phyloP scores from a whole-genome alignment of 2,888 invertebrate genomes.

The Oasisia sp. region DNA sequence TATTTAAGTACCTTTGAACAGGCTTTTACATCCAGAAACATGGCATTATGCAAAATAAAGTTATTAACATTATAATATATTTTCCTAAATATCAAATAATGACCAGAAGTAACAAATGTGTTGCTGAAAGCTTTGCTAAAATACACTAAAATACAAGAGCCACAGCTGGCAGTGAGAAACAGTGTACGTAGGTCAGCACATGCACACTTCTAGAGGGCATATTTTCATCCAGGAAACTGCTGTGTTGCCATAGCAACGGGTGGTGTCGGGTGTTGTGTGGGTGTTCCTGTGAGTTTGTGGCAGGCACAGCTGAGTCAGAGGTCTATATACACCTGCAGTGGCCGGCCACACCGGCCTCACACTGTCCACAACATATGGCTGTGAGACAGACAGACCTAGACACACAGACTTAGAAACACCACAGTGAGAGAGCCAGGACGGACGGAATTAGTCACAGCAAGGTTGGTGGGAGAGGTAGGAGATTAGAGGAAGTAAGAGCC shows the following conservation, averaged over 20 bases:
- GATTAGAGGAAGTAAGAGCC: no score
- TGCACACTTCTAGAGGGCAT: neutral
- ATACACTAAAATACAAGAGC: neutral
- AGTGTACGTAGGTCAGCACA: neutral
- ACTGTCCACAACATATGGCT: neutral
- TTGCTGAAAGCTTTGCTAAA: neutral
- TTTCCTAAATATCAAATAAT: neutral
- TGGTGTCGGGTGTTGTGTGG: neutral
- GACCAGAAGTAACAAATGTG: neutral
- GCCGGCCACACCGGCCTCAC: neutral
- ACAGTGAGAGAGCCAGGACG: neutral
- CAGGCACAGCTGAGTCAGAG: neutral
- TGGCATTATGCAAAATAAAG: no score
- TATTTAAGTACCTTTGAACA: no score
- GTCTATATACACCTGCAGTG: slow-evolving; percentile 19
- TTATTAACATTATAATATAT: neutral
- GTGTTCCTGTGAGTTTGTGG: neutral
- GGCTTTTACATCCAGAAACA: no score
- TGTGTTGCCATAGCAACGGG: neutral
- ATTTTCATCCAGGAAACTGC: slow-evolving; percentile 11
- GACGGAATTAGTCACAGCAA: neutral
- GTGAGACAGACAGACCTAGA: slow-evolving; percentile 19
- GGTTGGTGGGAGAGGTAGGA: neutral
- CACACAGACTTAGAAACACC: neutral
- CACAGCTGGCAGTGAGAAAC: neutral